Percentiles rank a stretch among this genome's conserved stretches.
These are phyloP conservation scores for Oeneis ivallda DNA, from an alignment of 2,888 invertebrate species.

Conservation along the genomic window DNA sequence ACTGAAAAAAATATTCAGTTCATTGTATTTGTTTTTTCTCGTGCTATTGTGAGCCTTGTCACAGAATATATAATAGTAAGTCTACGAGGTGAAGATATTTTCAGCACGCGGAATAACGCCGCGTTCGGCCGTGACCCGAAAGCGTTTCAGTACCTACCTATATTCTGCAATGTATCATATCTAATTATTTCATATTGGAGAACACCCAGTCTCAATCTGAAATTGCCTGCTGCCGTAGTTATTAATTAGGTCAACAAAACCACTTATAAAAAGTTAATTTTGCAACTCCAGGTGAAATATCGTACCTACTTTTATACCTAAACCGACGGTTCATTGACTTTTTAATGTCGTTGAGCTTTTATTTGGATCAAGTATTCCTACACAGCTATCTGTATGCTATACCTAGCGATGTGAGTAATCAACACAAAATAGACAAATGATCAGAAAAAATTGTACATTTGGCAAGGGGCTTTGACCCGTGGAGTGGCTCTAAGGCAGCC, in stretches of 20 bases:
- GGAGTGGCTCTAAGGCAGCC: constrained; percentile 20
- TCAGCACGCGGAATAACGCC: constrained; percentile 50
- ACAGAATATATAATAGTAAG: too few species aligned
- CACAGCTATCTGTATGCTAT: background rate
- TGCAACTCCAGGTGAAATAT: background rate
- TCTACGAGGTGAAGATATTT: constrained; percentile 51
- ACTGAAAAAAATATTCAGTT: background rate
- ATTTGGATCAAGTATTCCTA: constrained; percentile 6
- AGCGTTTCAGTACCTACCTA: constrained; percentile 18
- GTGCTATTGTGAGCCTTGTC: constrained; percentile 15
- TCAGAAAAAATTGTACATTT: background rate
- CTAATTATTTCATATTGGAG: constrained; percentile 21
- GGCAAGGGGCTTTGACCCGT: constrained; percentile 21
- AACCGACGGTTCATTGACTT: constrained; percentile 21
- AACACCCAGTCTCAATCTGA: background rate
- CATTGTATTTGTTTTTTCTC: constrained; percentile 19
- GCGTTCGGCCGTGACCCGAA: constrained; percentile 57
- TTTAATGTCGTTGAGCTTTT: constrained; percentile 7
- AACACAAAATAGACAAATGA: background rate
- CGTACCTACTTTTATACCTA: background rate
- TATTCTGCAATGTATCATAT: background rate
- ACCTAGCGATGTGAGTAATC: background rate
- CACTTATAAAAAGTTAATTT: background rate
- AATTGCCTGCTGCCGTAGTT: background rate
- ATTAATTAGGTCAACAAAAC: background rate